Base-by-base conservation (phyloP, 2,797 vertebrate genomes). In the Darevskia mixta region DNA sequence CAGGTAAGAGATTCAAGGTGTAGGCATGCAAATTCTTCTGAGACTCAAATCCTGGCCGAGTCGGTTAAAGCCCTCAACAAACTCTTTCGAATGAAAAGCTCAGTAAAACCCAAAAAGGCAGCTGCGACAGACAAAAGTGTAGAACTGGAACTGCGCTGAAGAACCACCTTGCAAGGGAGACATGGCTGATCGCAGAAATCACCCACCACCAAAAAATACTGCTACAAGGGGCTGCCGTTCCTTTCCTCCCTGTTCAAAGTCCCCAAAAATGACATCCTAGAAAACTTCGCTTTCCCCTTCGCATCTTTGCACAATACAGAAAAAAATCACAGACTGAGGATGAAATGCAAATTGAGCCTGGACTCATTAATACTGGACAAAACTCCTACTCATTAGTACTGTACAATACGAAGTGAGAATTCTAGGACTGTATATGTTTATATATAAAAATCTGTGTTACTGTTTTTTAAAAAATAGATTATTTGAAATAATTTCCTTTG, bases 11-110 rank as follows among this genome's bases (percentile, higher is more conserved):
- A 90, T 76, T 66, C 81, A 93, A 92, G 89, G 90, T 90, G 93
- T 86, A 83, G 93, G 94, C 64, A 17, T 92, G 55, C 43, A 92
- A 90, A 91, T 91, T 91, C 93, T 91, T 92, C 89, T 90, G 92
- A 94, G 94, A 94, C 86, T 88, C 95, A 87, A 91, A 93, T 64
- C 90, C 89, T 87, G 85, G 89, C 69, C 29, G 2, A 88, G 88
- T 86, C 92, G 25, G 83, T 61, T 87, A 91, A 94, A 87, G 86
- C 93, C 92, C 92, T 88, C 89, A 93, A 93, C 93, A 80, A 90
- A 94, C 95, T 93, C 95, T 93, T 93, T 41, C 92, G 94, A 95
- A 97, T 95, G 83, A 95, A 94, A 96, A 96, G 96, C 95, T 93
- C 95, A 94, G 95, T 94, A 86, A 73, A 64, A 86, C 49, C 49